phyloP scores from a whole-genome alignment of 1,140 invertebrate genomes.

The Ips nitidus region DNA sequence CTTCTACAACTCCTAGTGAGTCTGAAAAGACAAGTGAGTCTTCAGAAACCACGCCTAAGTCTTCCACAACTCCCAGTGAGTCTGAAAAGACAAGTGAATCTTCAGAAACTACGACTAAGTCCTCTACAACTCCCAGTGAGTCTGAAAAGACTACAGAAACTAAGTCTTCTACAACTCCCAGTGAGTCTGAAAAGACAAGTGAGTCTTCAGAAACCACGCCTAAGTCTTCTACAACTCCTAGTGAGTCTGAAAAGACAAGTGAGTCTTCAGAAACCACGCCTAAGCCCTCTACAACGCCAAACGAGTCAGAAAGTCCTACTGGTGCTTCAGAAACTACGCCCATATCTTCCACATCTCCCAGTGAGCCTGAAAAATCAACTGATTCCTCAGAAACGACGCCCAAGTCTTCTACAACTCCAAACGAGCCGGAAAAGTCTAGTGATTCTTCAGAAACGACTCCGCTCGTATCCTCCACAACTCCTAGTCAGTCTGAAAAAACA shows the following conservation, averaged over 20 bases:
- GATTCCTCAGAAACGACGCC: constrained; percentile 3
- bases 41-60: constrained; percentile 14
- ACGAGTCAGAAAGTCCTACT: constrained; percentile 8
- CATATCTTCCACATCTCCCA: constrained; percentile 5
- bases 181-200: neutral
- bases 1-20: neutral
- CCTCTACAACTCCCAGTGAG: neutral
- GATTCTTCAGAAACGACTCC: neutral
- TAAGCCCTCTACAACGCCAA: neutral
- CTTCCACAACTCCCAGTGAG: constrained; percentile 5
- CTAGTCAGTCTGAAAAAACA: neutral
- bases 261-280: constrained; percentile 10
- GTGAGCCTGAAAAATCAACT: neutral
- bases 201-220: constrained; percentile 10
- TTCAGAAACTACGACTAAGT: neutral
- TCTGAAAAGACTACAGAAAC: neutral
- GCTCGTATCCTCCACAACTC: neutral
- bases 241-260: constrained; percentile 1
- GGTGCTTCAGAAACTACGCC: constrained; percentile 17
- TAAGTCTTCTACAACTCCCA: neutral
- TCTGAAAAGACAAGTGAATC: neutral
- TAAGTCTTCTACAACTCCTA: neutral
- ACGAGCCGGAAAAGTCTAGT: neutral
- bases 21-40: constrained; percentile 16
- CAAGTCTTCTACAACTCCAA: neutral